Base-by-base conservation (phyloP, 2,113 vertebrate species). In the Pandion haliaetus region DNA sequence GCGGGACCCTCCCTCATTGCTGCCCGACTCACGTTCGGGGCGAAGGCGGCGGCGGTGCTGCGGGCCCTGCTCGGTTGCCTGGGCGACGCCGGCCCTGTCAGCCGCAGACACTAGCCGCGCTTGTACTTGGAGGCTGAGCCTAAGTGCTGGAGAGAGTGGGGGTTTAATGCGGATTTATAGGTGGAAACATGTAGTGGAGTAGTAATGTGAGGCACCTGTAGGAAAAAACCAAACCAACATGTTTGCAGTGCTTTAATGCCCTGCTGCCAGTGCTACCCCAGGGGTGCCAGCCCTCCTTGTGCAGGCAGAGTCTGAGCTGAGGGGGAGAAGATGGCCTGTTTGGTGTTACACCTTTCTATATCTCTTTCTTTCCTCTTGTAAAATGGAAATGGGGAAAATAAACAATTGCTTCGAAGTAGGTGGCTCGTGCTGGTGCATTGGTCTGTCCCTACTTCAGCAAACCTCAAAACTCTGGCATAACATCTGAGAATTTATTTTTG, bases 61-160 rank as follows among this genome's bases (percentile, higher is more conserved):
- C 95, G 98, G 94, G 95, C 97, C 96, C 96, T 77, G 97, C 96
- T 98, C 97, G 95, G 98, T 98, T 99, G 97, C 98, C 98, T 95
- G 98, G 98, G 98, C 90, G 97, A 99, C 98, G 70, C 81, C 96
- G 94, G 97, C 96, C 92, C 97, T 94, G 95, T 97, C 97, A 97
- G 95, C 96, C 97, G 91, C 96, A 97, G 97, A 80, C 96, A 50
- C 93, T 95, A 82, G 97, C 97, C 67, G 89, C 59, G 93, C 84
- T 95, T 91, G 90, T 87, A 57, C 86, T 92, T 31, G 36, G 85
- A 95, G 82, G 80, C 91, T 63, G 61, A 79, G 89, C 62, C 79
- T 10, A 61, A 95, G 85, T 38, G 86, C 65, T 31, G 47, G 40
- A 5, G 40, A 72, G 58, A 87, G 90, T 6, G 69, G 77, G 17